Conservation (phyloP, 2,888 invertebrate genomes). For the Hemicrepidius hirtus region DNA sequence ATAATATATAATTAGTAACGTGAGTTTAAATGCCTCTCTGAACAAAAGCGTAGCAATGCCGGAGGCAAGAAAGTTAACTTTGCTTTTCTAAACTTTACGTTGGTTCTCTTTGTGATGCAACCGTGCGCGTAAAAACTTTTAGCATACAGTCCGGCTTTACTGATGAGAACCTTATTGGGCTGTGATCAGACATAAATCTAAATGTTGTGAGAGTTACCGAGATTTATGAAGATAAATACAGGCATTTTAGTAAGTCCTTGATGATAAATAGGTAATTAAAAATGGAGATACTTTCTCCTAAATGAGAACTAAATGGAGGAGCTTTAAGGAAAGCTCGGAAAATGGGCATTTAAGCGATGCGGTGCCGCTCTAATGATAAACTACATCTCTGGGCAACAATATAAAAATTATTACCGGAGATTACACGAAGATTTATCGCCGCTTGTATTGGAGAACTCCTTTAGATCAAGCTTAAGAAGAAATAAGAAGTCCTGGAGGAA, state of each 20-base stretch:
- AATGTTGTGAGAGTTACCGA: conserved; percentile 24
- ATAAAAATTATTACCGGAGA: conserved; percentile 54
- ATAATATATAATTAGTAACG: conserved; percentile 10
- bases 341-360: conserved; percentile 28
- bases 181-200: conserved; percentile 32
- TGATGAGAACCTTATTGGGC: conserved; percentile 26
- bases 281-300: conserved; percentile 24
- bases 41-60: conserved; percentile 1
- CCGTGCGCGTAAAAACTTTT: conserved; percentile 32
- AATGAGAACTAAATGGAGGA: conserved; percentile 32
- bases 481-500: conserved; percentile 46
- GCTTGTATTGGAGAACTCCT: conserved; percentile 45
- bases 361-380: conserved; percentile 38
- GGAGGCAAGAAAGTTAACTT: conserved; percentile 24
- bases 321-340: conserved; percentile 30
- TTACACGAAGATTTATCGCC: conserved; percentile 55
- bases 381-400: conserved; percentile 48
- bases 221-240: conserved; percentile 20
- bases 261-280: conserved; percentile 39
- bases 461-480: conserved; percentile 42
- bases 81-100: conserved; percentile 17
- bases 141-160: conserved; percentile 14
- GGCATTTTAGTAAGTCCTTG: conserved; percentile 13
- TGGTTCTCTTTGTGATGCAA: conserved; percentile 17
- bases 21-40: conserved; percentile 12